Percentiles rank a stretch among this genome's conserved stretches.
Conservation (phyloP, 2,888 invertebrate genomes). For the Sericinus montela region DNA sequence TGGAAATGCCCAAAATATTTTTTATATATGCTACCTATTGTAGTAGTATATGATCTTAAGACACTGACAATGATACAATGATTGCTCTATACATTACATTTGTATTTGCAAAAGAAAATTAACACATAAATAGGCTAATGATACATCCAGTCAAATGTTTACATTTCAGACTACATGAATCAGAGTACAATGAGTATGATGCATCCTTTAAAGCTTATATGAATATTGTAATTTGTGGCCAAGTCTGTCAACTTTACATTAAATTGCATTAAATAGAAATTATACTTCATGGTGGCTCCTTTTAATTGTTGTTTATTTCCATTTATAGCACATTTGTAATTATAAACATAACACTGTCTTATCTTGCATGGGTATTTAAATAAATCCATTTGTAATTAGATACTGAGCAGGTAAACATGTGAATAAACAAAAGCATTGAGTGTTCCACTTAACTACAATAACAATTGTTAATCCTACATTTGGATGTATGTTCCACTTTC, state of each 20-base stretch:
- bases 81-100: no score
- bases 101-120: no score
- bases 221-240: neutral
- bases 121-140: no score
- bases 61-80: no score
- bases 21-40: no score
- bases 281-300: neutral
- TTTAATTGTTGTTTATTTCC: neutral
- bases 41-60: no score
- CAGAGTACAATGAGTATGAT: neutral
- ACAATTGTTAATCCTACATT: no score
- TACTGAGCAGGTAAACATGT: neutral
- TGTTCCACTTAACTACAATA: no score
- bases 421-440: neutral
- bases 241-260: neutral
- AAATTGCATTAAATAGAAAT: neutral
- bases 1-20: no score
- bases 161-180: neutral
- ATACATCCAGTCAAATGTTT: neutral
- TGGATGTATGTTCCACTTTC: no score
- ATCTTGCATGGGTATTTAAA: neutral
- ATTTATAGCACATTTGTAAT: neutral
- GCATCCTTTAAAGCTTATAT: neutral
- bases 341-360: neutral
- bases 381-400: slow-evolving; percentile 1